These are phyloP conservation scores for Ochlodes sylvanus DNA, from an alignment of 2,888 invertebrate genomes.

Conservation along the genomic window DNA sequence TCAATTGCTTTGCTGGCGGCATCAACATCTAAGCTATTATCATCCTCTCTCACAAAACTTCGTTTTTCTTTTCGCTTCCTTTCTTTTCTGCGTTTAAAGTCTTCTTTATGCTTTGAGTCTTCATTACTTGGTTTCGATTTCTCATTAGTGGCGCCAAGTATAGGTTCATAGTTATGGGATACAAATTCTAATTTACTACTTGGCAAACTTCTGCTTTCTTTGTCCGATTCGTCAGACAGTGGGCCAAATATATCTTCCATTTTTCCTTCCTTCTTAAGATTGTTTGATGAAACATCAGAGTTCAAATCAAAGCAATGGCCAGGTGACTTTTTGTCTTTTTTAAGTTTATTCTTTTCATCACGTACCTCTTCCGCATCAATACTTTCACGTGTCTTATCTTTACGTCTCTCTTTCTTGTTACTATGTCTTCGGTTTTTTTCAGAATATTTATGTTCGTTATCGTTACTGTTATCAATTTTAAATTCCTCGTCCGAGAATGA, in stretches of 20 bases:
- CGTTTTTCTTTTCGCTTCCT: slow-evolving; percentile 87
- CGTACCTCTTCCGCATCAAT: slow-evolving; percentile 72
- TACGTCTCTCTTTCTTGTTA: slow-evolving; percentile 86
- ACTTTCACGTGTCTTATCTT: slow-evolving; percentile 84
- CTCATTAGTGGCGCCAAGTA: slow-evolving; percentile 47
- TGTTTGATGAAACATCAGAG: slow-evolving; percentile 59
- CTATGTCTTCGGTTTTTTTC: slow-evolving; percentile 82
- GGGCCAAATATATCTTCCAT: slow-evolving; percentile 96
- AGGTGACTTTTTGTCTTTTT: slow-evolving; percentile 81
- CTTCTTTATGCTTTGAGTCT: slow-evolving; percentile 77
- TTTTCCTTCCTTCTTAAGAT: slow-evolving; percentile 88
- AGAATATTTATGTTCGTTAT: slow-evolving; percentile 70
- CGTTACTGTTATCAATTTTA: slow-evolving; percentile 69
- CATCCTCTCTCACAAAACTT: slow-evolving; percentile 86
- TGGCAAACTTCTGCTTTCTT: slow-evolving; percentile 52
- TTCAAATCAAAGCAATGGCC: slow-evolving; percentile 58
- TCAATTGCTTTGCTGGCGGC: slow-evolving; percentile 93
- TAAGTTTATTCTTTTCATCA: slow-evolving; percentile 85
- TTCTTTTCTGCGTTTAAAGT: slow-evolving; percentile 85
- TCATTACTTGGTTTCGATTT: slow-evolving; percentile 51
- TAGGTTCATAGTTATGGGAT: slow-evolving; percentile 54
- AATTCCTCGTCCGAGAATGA: slow-evolving; percentile 85
- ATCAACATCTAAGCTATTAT: slow-evolving; percentile 92
- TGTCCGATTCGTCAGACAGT: slow-evolving; percentile 89
- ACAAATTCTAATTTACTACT: slow-evolving; percentile 54